phyloP scores from a whole-genome alignment of 2,888 invertebrate genomes.

The Podotricha telesiphe region DNA sequence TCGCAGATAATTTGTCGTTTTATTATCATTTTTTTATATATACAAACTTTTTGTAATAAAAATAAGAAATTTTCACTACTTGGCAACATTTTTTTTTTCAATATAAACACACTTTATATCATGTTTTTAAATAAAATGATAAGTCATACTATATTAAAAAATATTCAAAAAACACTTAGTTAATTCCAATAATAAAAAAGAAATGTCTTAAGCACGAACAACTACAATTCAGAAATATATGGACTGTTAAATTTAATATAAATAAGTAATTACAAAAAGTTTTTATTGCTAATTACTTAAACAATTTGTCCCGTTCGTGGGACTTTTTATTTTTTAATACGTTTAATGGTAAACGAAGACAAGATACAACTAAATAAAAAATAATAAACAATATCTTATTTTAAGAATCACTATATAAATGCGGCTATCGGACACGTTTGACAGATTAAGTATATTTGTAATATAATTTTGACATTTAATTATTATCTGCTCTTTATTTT shows the following conservation, averaged over 20 bases:
- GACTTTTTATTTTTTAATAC: neutral
- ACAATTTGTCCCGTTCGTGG: constrained; percentile 9
- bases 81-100: constrained; percentile 14
- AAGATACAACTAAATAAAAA: constrained; percentile 1
- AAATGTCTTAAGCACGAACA: constrained; percentile 10
- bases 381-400: neutral
- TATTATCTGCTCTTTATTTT: neutral
- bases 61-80: neutral
- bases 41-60: neutral
- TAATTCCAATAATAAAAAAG: neutral
- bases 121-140: constrained; percentile 1
- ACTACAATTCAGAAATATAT: constrained; percentile 22
- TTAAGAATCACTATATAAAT: constrained; percentile 4
- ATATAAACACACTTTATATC: neutral
- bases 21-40: neutral
- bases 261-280: neutral
- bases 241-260: constrained; percentile 8
- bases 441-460: neutral
- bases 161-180: constrained; percentile 14
- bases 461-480: neutral
- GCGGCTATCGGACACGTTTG: neutral
- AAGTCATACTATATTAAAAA: constrained; percentile 13
- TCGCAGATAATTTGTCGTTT: constrained; percentile 21
- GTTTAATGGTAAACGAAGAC: constrained; percentile 16
- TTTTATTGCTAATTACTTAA: neutral